These are phyloP conservation scores for Varanus komodoensis DNA, from an alignment of 2,113 vertebrate species.

Conservation along the genomic window DNA sequence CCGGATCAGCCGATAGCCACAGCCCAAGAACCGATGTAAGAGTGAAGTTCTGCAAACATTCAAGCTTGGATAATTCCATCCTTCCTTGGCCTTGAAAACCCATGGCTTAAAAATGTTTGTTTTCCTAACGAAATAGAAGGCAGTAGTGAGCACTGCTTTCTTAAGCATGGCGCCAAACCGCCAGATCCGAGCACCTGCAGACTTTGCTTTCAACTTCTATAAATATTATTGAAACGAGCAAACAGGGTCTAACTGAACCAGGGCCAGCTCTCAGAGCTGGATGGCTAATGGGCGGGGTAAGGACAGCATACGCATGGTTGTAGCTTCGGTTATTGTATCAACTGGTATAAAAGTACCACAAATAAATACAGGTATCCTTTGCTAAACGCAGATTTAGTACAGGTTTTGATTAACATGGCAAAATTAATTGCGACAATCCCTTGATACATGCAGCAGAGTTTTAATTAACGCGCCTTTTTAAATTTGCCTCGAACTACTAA, in stretches of 20 bases:
- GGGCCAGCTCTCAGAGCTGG: neutral
- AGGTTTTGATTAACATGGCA: no score
- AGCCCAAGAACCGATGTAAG: no score
- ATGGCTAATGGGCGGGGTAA: neutral
- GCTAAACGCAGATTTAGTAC: no score
- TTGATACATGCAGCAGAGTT: no score
- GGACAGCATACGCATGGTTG: neutral
- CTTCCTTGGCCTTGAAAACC: neutral
- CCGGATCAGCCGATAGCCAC: neutral
- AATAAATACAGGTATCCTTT: no score
- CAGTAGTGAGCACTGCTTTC: neutral
- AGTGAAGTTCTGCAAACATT: neutral
- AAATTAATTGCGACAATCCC: no score
- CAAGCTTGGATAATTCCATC: neutral
- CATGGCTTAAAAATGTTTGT: rapidly evolving
- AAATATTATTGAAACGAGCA: neutral
- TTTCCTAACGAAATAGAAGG: neutral
- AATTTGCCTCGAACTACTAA: no score
- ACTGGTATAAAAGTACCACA: no score
- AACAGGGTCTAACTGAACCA: neutral
- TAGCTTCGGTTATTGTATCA: neutral
- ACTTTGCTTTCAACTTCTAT: neutral
- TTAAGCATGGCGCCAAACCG: neutral
- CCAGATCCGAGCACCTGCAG: neutral
- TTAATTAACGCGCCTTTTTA: no score